These are phyloP conservation scores for Neoaliturus tenellus DNA, from an alignment of 2,888 invertebrate species.

Conservation along the genomic window DNA sequence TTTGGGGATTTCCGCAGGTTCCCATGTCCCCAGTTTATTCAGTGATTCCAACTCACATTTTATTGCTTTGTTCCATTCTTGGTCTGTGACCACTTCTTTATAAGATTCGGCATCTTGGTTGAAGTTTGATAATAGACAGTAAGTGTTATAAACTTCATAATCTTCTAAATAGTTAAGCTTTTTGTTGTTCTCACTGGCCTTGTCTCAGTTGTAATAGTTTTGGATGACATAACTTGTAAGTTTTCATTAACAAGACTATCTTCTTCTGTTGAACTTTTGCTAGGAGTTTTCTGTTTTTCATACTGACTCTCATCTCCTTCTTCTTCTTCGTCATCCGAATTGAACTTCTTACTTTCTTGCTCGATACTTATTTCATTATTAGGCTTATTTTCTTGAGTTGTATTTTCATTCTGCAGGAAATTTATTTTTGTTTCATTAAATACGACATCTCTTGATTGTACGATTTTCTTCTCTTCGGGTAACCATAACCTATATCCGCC, in stretches of 20 bases:
- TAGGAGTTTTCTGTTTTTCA: not conserved
- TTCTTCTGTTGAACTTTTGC: not conserved
- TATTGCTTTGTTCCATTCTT: conserved; percentile 57
- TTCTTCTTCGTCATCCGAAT: not conserved
- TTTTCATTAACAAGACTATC: not conserved
- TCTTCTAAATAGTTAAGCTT: conserved; percentile 41
- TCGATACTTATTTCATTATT: not conserved
- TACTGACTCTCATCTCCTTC: not conserved
- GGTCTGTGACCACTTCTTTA: conserved; percentile 52
- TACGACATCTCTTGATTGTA: conserved; percentile 56
- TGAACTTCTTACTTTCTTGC: not conserved
- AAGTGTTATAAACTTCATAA: conserved; percentile 59
- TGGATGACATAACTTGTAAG: not conserved
- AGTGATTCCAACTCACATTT: conserved; percentile 56
- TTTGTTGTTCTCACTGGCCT: not conserved
- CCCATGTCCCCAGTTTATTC: conserved; percentile 58
- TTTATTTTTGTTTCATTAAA: conserved; percentile 54
- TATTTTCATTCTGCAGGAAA: conserved; percentile 19
- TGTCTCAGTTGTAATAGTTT: conserved; percentile 32
- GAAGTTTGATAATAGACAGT: conserved; percentile 48
- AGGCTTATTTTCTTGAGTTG: not conserved
- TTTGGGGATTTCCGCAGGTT: conserved; percentile 40
- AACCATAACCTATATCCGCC: conserved; percentile 37
- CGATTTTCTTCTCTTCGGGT: conserved; percentile 48
- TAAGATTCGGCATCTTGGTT: conserved; percentile 49